A percentile compares a stretch with the other conserved stretches of the same genome.
Evolutionary conservation across 2,797 vertebrate species (phyloP).

Genomic region (Myripristis jacobus): DNA sequence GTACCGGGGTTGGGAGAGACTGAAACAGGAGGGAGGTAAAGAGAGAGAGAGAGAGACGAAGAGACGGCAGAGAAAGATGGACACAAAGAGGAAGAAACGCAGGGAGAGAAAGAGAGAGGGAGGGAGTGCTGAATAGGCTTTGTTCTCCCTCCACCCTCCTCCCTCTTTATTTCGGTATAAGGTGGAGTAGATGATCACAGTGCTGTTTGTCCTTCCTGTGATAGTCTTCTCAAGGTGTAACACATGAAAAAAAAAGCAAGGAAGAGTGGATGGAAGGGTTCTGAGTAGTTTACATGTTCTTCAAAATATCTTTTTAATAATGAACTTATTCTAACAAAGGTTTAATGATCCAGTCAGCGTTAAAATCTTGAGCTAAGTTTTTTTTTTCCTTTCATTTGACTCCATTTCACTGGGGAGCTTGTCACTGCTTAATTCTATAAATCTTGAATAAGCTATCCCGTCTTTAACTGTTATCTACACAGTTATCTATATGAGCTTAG

Average conservation of each 20-base stretch:
- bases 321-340: conserved; percentile 50
- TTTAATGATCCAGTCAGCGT: conserved; percentile 48
- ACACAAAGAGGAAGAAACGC: conserved; percentile 52
- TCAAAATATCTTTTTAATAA: conserved; percentile 46
- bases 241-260: conserved; percentile 34
- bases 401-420: conserved; percentile 20
- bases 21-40: conserved; percentile 48
- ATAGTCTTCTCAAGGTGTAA: conserved; percentile 51
- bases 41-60: conserved; percentile 3
- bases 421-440: conserved; percentile 19
- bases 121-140: conserved; percentile 87
- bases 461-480: conserved; percentile 32
- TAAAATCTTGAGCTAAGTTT: conserved; percentile 27
- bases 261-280: conserved; percentile 13
- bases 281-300: conserved; percentile 33
- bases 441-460: conserved; percentile 40
- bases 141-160: conserved; percentile 85
- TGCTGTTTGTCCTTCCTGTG: conserved; percentile 69
- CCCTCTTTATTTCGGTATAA: conserved; percentile 75
- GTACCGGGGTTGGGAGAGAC: conserved; percentile 47
- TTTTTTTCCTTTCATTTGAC: conserved; percentile 38
- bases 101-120: no score
- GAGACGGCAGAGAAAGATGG: conserved; percentile 47
- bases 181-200: conserved; percentile 83
- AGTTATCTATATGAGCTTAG: conserved; percentile 32